Percentiles rank a stretch among this genome's conserved stretches.
Evolutionary conservation across 1,140 invertebrate species (phyloP).

Genomic region (Yoshiicerus persimilis): DNA sequence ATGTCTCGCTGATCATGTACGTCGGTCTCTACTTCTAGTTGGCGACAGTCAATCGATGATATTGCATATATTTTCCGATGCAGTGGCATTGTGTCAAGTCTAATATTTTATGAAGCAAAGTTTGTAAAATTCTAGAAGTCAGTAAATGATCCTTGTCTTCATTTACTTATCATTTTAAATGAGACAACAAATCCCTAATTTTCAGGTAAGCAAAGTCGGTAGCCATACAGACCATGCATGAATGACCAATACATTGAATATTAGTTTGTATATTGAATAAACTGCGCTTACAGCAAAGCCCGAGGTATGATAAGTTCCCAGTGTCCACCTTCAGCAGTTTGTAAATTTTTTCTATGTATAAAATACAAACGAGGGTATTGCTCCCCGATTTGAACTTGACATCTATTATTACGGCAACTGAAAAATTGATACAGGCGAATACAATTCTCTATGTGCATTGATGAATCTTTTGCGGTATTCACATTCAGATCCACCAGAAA

Average conservation of each 20-base stretch:
- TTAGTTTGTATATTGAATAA: no score
- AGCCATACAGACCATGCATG: not conserved
- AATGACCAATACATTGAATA: no score
- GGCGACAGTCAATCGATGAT: not conserved
- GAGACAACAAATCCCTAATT: not conserved
- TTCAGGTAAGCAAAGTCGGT: not conserved
- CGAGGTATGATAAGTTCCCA: conserved; percentile 31
- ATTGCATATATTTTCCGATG: conserved; percentile 2
- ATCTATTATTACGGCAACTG: conserved; percentile 31
- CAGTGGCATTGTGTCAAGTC: not conserved
- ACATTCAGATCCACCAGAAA: not conserved
- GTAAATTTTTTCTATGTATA: not conserved
- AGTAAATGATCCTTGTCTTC: no score
- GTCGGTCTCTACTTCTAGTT: not conserved
- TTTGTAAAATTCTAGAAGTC: no score
- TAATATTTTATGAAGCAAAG: not conserved
- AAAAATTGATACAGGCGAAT: conserved; percentile 3
- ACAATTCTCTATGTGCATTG: not conserved
- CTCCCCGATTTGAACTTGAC: not conserved
- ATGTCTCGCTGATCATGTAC: not conserved
- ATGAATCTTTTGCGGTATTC: not conserved
- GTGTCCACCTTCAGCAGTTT: not conserved
- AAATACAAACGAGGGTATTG: conserved; percentile 24
- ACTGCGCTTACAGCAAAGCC: not conserved
- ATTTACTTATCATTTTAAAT: no score